Evolutionary conservation across 2,888 invertebrate species (phyloP).

Genomic region (Drosophila koepferae): DNA sequence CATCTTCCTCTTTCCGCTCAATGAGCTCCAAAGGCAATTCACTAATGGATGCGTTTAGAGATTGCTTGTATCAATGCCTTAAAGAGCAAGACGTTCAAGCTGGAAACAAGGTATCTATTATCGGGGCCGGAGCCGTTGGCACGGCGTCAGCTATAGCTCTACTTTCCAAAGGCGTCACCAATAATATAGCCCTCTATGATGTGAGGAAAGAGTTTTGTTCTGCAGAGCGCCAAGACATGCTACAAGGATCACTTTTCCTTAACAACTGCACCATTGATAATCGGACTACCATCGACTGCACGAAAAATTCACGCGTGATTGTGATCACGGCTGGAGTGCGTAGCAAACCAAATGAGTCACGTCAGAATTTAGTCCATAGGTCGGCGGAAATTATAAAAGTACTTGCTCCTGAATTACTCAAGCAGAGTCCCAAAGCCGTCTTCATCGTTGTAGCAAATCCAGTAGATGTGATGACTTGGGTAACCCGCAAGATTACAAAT

Average conservation of each 20-base stretch:
- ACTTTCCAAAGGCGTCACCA: conserved; percentile 91
- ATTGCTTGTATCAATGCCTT: background rate
- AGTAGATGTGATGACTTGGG: conserved; percentile 94
- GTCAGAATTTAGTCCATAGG: conserved; percentile 92
- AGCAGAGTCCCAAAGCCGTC: conserved; percentile 91
- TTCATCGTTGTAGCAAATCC: conserved; percentile 94
- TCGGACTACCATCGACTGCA: conserved; percentile 88
- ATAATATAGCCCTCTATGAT: conserved; percentile 92
- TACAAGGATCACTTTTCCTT: conserved; percentile 92
- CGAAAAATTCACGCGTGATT: conserved; percentile 91
- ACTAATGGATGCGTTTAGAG: background rate
- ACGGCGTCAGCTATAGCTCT: conserved; percentile 94
- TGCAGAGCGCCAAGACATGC: conserved; percentile 29
- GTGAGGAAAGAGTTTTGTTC: conserved; percentile 90
- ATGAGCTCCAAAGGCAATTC: too few relatives aligned
- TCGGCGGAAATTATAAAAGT: conserved; percentile 93
- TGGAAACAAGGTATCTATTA: conserved; percentile 90
- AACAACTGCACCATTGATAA: conserved; percentile 91
- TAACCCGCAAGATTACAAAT: conserved; percentile 94
- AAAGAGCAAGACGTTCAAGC: conserved; percentile 18
- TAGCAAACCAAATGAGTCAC: conserved; percentile 92
- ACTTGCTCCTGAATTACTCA: conserved; percentile 88
- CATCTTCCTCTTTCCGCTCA: too few relatives aligned
- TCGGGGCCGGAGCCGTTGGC: conserved; percentile 94
- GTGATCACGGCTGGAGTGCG: conserved; percentile 94